A percentile compares a stretch with the other conserved stretches of the same genome.
Conservation (phyloP, 2,797 vertebrate genomes). For the Todus mexicanus region DNA sequence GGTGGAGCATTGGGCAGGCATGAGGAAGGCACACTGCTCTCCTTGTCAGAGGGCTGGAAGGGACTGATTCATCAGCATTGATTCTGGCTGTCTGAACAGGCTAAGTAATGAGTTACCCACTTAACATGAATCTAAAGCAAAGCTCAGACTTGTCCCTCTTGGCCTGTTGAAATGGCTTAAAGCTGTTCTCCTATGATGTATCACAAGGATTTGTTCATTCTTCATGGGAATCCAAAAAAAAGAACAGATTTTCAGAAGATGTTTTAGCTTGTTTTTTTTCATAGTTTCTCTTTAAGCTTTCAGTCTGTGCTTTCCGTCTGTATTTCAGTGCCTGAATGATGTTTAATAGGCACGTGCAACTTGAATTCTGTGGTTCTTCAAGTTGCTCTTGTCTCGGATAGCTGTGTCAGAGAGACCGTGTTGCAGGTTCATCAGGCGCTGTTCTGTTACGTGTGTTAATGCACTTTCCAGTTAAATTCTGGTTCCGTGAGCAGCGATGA, state of each 20-base stretch:
- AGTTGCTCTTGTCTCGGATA: accelerated
- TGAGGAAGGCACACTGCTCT: not conserved
- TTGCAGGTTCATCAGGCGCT: not conserved
- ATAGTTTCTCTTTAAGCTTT: not conserved
- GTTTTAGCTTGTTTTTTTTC: not conserved
- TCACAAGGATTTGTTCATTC: not conserved
- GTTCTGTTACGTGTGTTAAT: accelerated
- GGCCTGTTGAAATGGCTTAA: not conserved
- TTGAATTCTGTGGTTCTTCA: not conserved
- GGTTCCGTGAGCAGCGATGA: accelerated
- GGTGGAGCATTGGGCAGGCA: not conserved
- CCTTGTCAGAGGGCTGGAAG: not conserved
- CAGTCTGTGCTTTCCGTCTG: not conserved
- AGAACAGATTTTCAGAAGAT: not conserved
- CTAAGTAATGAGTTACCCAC: not conserved
- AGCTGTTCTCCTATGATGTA: not conserved
- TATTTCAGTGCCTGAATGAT: not conserved
- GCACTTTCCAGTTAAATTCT: not conserved
- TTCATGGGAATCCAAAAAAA: not conserved
- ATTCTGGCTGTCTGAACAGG: not conserved
- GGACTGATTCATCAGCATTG: accelerated
- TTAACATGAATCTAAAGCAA: not conserved
- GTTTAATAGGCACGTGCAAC: not conserved
- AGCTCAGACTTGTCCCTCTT: not conserved
- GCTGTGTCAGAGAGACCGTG: not conserved